Base-by-base conservation (phyloP, 2,888 invertebrate genomes). In the Nymphalis polychloros region DNA sequence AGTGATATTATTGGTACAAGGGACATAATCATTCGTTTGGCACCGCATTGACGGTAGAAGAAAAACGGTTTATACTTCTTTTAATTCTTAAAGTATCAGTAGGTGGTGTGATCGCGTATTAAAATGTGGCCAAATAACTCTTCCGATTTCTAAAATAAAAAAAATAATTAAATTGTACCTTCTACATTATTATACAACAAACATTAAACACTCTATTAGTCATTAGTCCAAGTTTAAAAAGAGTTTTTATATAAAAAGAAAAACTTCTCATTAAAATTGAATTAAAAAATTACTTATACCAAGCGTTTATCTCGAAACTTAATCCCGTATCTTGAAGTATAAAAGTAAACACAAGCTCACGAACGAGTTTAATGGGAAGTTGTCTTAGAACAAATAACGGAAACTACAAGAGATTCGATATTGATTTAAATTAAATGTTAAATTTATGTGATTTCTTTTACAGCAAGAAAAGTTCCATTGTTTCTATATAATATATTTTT, bases 361-460 rank as follows among this genome's bases (percentile, higher is more conserved):
- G 57, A 57, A 41, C 35, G 41, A 57, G 57, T 57, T 57, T 35
- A 35, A 57, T 19, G 41, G 19, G 19, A 35, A 57, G 53, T 57
- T 57, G 10, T 27, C 57, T 57, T 57, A 57, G 57, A 57, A 41
- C 41, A 55, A 55, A 31, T 50, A 50, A 23, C 27, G 35, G 35
- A 35, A 57, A 57, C 57, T 57, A 57, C 57, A 19, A 55, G 31
- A 57, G 57, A 41, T 57, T 57, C 57, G 57, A 23, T 57, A 57
- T 57, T 57, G 57, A 57, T 19, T 57, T 57, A 57, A 57, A 57
- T 57, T 41, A 57, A 41, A 57, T 41, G 41, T 57, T 35, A 10
- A n/a, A 53, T 53, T 53, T 57, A 35, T n/a, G 31, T 57, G 8
- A 8, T 19, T 57, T 57, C 41, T 41, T 57, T 35, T 41, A n/a